Conservation (phyloP, 2,888 invertebrate genomes). For the Mythimna loreyi region DNA sequence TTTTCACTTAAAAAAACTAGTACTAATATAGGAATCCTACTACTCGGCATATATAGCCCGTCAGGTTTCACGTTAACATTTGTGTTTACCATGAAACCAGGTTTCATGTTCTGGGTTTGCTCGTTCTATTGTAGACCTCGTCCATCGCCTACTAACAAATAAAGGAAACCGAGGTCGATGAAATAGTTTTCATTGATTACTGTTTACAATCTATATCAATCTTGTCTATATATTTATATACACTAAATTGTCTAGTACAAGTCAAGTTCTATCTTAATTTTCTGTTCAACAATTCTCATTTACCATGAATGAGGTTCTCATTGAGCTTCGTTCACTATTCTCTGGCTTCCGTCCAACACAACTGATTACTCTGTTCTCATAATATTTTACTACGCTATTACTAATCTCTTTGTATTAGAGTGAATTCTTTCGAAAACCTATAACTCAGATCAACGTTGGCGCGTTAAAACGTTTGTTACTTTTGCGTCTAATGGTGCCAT, state of each 20-base stretch:
- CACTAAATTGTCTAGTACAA: constrained; percentile 14
- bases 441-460: constrained; percentile 72
- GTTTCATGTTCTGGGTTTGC: neutral
- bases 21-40: too few species aligned
- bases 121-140: neutral
- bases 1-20: too few species aligned
- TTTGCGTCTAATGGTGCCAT: constrained; percentile 69
- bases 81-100: too few species aligned
- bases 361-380: constrained; percentile 79
- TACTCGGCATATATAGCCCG: neutral
- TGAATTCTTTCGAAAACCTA: constrained; percentile 73
- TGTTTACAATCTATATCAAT: neutral
- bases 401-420: constrained; percentile 70
- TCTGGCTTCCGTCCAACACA: constrained; percentile 77
- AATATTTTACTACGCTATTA: constrained; percentile 74
- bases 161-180: neutral
- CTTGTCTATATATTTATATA: neutral
- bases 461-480: constrained; percentile 72
- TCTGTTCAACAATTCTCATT: constrained; percentile 16
- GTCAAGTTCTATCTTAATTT: constrained; percentile 1
- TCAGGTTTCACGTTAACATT: neutral
- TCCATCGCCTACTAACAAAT: neutral
- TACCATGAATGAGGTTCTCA: constrained; percentile 78
- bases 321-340: constrained; percentile 68
- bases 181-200: neutral